phyloP scores from a whole-genome alignment of 2,888 invertebrate species.

The Ormyrus nitidulus region DNA sequence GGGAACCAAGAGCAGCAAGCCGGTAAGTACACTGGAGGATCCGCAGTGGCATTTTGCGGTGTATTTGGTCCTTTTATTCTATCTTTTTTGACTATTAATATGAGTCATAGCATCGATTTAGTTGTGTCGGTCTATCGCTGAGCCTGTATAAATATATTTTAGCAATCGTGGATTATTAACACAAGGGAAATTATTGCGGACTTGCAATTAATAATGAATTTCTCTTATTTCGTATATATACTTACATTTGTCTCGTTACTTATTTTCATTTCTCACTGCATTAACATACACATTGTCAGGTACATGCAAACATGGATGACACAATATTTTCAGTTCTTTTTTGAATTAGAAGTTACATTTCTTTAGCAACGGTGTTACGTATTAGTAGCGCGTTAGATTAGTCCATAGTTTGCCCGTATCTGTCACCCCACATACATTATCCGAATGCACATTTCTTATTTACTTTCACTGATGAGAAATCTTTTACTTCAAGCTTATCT shows the following conservation, averaged over 20 bases:
- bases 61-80: constrained; percentile 33
- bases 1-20: constrained; percentile 79
- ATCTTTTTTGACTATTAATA: constrained; percentile 32
- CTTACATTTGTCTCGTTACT: constrained; percentile 16
- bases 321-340: constrained; percentile 36
- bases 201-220: constrained; percentile 30
- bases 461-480: constrained; percentile 18
- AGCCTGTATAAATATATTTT: constrained; percentile 44
- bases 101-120: constrained; percentile 46
- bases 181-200: constrained; percentile 37
- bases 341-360: constrained; percentile 39
- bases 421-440: constrained; percentile 28
- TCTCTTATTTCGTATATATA: constrained; percentile 21
- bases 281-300: constrained; percentile 27
- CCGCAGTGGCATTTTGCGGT: constrained; percentile 42
- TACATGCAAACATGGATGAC: constrained; percentile 50
- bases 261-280: constrained; percentile 33
- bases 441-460: constrained; percentile 36
- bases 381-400: constrained; percentile 52
- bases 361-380: constrained; percentile 39
- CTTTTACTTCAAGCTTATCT: constrained; percentile 29
- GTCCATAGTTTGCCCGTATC: constrained; percentile 56
- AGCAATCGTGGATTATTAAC: constrained; percentile 43
- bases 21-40: constrained; percentile 66
- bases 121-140: constrained; percentile 47